Evolutionary conservation across 2,888 invertebrate species (phyloP).

Genomic region (Eupithecia tripunctaria): DNA sequence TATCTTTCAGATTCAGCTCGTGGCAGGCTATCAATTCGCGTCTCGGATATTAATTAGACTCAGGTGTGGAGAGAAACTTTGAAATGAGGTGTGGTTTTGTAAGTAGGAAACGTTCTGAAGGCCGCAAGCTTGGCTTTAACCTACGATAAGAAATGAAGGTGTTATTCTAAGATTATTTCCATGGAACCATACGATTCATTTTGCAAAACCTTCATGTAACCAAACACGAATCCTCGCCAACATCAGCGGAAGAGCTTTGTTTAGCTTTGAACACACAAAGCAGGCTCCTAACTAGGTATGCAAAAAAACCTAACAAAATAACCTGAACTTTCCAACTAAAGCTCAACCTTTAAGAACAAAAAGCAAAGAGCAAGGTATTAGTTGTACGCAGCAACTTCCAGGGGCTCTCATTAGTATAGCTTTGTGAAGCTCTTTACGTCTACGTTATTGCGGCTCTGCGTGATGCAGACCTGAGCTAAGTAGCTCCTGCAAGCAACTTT

Average conservation of each 20-base stretch:
- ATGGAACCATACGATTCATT: not conserved
- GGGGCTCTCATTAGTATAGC: conserved; percentile 11
- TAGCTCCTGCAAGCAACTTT: not conserved
- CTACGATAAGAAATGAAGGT: not conserved
- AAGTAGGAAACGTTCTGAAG: conserved; percentile 18
- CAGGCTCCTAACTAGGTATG: not conserved
- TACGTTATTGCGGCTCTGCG: not conserved
- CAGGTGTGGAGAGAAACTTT: conserved; percentile 49
- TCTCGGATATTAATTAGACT: conserved; percentile 50
- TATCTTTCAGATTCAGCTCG: conserved; percentile 26
- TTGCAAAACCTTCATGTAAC: not conserved
- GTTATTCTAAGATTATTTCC: not conserved
- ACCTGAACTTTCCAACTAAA: not conserved
- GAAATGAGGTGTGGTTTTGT: conserved; percentile 23
- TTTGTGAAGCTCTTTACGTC: conserved; percentile 10
- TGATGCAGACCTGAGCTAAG: not conserved
- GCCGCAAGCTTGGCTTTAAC: not conserved
- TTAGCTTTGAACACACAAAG: not conserved
- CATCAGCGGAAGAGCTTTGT: not conserved
- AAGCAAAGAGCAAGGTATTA: conserved; percentile 4
- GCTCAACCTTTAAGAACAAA: conserved; percentile 4
- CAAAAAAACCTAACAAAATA: conserved; percentile 1
- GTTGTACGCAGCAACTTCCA: conserved; percentile 5
- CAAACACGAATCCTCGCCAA: not conserved
- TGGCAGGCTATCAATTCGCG: conserved; percentile 49